Percentiles rank a stretch among this genome's conserved stretches.
Evolutionary conservation across 2,888 invertebrate genomes (phyloP).

Genomic region (Mythimna pallens): DNA sequence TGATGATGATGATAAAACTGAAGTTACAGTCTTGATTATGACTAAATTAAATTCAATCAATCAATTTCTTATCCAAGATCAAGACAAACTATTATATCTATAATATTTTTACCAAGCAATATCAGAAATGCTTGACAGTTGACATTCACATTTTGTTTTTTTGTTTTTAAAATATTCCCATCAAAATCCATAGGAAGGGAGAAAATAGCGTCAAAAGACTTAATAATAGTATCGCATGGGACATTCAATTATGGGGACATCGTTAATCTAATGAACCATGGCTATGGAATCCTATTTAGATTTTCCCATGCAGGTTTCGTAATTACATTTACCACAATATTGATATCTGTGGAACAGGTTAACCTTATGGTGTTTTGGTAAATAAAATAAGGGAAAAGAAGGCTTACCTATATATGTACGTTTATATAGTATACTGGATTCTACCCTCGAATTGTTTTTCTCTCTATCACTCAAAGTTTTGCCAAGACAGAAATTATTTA

Average conservation of each 20-base stretch:
- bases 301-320: conserved; percentile 83
- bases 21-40: no score
- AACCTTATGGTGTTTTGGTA: neutral
- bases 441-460: no score
- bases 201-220: conserved; percentile 49
- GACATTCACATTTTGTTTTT: neutral
- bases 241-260: conserved; percentile 84
- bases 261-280: conserved; percentile 87
- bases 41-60: neutral
- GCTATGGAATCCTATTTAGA: conserved; percentile 72
- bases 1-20: neutral
- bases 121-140: neutral
- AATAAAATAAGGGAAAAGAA: neutral
- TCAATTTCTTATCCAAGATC: neutral
- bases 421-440: neutral
- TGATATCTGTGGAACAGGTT: conserved; percentile 12
- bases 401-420: neutral
- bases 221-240: conserved; percentile 87
- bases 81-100: neutral
- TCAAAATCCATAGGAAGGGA: neutral
- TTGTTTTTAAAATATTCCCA: neutral
- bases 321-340: conserved; percentile 40
- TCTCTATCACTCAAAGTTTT: no score
- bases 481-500: no score
- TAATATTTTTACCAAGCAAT: neutral